Evolutionary conservation across 2,797 vertebrate genomes (phyloP), one percentile per base, ranked within the genome.

Genomic region (Amphiprion clarkii): DNA sequence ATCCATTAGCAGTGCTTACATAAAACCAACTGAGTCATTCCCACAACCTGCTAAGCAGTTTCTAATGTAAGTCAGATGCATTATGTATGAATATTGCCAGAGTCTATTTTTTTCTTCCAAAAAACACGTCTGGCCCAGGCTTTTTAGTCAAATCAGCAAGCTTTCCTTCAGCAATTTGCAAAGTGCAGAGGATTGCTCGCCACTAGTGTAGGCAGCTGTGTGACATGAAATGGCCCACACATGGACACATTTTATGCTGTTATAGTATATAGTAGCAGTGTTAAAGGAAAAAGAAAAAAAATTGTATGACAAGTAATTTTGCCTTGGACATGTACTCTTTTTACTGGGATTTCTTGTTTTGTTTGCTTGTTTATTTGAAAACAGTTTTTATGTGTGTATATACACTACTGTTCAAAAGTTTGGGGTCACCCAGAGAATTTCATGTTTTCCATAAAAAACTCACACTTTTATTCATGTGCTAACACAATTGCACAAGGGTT

Each of bases 81-180:
- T 91, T 90, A 93, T 94, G 86, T 65, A 92, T 92, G 87, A 87
- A 72, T 78, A 85, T 76, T 69, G 70, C 81, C 79, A 58, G 66
- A 82, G 72, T 77, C 51, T 69, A 25, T 76, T 66, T 84, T 79
- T 81, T 72, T 52, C 19, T 21, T 48, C 25, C 21, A 54, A 52
- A 67, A 88, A 87, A 71, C 70, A 74, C 55, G 79, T 72, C 76
- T 53, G 61, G 74, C 53, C 29, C 58, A 6, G 3, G 87, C 89
- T 92, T 93, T 27, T 91, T 90, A 93, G 88, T 91, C 82, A 90
- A 92, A 93, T 91, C 86, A 87, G 84, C 88, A 88, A 76, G 63
- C 77, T 84, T 88, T 75, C 55, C 73, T 71, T 67, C 54, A 23
- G 23, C 23, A 59, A 87, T 92, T 60, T 90, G 81, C 87, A 92